phyloP scores from a whole-genome alignment of 1,140 invertebrate species.

The Hylaeus anthracinus region DNA sequence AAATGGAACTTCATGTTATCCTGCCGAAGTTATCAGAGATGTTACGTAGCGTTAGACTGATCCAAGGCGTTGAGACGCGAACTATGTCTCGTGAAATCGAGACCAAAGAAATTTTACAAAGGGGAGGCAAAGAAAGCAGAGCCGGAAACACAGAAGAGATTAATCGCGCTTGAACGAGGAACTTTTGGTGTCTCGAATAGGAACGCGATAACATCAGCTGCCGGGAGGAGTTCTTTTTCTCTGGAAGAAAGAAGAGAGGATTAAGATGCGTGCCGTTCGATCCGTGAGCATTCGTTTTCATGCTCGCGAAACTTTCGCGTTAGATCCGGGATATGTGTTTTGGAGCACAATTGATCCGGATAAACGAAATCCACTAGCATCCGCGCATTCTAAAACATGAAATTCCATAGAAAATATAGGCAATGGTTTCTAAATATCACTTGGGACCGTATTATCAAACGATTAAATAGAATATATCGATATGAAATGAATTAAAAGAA shows the following conservation, averaged over 20 bases:
- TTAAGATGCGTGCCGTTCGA: neutral
- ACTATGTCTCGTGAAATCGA: neutral
- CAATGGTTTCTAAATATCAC: no score
- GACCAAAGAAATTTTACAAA: slow-evolving; percentile 14
- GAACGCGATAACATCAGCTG: slow-evolving; percentile 20
- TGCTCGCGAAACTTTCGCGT: neutral
- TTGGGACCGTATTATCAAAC: no score
- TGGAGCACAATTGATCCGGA: neutral
- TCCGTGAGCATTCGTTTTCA: neutral
- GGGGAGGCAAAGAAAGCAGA: neutral
- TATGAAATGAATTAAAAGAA: no score
- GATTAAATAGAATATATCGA: no score
- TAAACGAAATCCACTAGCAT: neutral
- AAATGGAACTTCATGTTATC: no score
- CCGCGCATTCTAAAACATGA: neutral
- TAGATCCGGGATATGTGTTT: no score
- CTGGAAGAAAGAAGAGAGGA: neutral
- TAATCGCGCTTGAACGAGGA: slow-evolving; percentile 1
- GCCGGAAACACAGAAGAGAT: slow-evolving; percentile 16
- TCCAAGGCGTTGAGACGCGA: neutral
- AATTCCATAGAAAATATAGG: no score
- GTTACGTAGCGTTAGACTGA: no score
- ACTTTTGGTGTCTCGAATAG: slow-evolving; percentile 15
- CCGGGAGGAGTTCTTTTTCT: neutral
- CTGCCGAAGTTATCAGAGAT: no score